Base-by-base conservation (phyloP, 2,888 invertebrate genomes). In the Pristionchus exspectatus region DNA sequence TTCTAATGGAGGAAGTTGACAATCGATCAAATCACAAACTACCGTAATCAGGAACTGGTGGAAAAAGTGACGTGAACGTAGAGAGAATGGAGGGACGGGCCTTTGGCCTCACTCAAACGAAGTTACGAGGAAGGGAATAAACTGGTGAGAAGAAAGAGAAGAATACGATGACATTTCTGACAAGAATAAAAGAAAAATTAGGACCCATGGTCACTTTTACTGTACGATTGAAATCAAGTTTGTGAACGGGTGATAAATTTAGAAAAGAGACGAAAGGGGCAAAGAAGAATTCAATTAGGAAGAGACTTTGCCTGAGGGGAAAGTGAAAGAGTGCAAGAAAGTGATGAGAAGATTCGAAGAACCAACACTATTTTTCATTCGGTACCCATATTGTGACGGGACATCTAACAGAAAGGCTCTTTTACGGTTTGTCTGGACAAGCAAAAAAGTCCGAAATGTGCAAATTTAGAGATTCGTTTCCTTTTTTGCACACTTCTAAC, bases 91-190 rank as follows among this genome's bases (percentile, higher is more conserved):
- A 27, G 38, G 74, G 27, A 33, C 7, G 21, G 33, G 74, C 9
- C 38, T 2, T 14, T 74, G 74, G 74, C 74, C 74, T 33, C 38
- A 18, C 21, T n/a, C n/a, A 33, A 74, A 74, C 18, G 74, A 74
- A 74, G 74, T 74, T 74, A 74, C 74, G 74, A 38, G 38, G 74
- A 74, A 74, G 38, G 74, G 74, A 74, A 30, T 74, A 74, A 74
- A 74, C 74, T 74, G 74, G 74, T 18, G 74, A 74, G 74, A 38
- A 74, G 38, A 74, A 74, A 21, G 59, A 74, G 30, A 38, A 38
- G 38, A 33, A 3, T 16, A 74, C 33, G 7, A 74, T 74, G 74
- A 38, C 38, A 33, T 74, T 5, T 74, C 4, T 69, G 69, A 66
- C 9, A 24, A 38, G 74, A 38, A 74, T 24, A 74, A 38, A 21